These are phyloP conservation scores for Trichonephila clavipes DNA, from an alignment of 1,140 invertebrate genomes.

Conservation along the genomic window DNA sequence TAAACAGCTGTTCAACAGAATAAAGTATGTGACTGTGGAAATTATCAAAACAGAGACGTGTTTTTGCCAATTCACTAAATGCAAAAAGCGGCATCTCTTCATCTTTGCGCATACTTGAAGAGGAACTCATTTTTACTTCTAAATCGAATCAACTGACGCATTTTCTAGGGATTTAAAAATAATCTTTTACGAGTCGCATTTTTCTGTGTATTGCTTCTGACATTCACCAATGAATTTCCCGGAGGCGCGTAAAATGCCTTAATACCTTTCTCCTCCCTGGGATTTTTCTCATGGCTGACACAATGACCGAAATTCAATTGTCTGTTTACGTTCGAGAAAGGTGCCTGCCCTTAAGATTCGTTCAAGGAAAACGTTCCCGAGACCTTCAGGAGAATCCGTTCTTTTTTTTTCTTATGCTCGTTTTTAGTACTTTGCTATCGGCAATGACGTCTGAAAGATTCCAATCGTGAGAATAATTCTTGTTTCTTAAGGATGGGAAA, in stretches of 20 bases:
- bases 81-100: not conserved
- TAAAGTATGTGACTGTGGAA: no score
- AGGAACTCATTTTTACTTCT: slow-evolving; percentile 5
- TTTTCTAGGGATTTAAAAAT: not conserved
- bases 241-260: no score
- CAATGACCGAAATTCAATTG: slow-evolving; percentile 27
- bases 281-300: not conserved
- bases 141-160: not conserved
- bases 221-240: no score
- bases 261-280: no score
- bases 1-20: no score
- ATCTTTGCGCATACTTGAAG: not conserved
- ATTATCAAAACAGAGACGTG: no score
- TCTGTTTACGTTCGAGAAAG: not conserved
- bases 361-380: not conserved
- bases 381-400: not conserved
- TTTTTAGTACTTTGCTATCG: no score
- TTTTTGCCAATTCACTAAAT: not conserved
- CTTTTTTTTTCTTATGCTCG: not conserved
- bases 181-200: not conserved
- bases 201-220: not conserved
- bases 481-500: no score
- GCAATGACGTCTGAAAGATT: no score
- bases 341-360: not conserved
- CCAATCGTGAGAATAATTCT: no score